Evolutionary conservation across 2,888 invertebrate species (phyloP).

Genomic region (Drosophila koepferae): DNA sequence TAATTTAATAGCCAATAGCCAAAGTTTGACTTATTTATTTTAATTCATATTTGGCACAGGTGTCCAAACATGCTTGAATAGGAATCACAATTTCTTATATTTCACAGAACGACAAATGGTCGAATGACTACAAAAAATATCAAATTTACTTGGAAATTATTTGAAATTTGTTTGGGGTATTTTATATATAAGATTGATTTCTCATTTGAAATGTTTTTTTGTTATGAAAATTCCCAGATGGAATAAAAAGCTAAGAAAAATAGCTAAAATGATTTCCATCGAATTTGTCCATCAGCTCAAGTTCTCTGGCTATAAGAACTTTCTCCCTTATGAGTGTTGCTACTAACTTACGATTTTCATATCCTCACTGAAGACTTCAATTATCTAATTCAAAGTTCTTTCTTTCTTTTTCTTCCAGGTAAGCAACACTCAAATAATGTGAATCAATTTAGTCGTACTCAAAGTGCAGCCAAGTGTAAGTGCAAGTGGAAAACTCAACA

Average conservation of each 20-base stretch:
- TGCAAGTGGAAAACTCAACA: slow-evolving; percentile 48
- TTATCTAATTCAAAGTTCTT: neutral
- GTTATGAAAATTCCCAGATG: neutral
- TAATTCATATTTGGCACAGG: neutral
- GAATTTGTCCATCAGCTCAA: neutral
- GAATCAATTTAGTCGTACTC: slow-evolving; percentile 22
- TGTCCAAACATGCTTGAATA: neutral
- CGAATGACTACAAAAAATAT: neutral
- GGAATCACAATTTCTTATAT: neutral
- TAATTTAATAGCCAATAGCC: neutral
- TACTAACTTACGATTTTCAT: neutral
- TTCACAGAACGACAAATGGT: neutral
- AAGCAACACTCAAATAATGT: slow-evolving; percentile 44
- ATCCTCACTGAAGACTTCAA: neutral
- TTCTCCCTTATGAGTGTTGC: neutral
- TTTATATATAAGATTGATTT: neutral
- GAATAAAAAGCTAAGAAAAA: neutral
- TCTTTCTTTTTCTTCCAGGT: slow-evolving; percentile 54
- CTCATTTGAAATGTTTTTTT: neutral
- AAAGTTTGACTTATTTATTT: neutral
- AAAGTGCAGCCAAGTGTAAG: slow-evolving; percentile 48
- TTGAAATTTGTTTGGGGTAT: neutral
- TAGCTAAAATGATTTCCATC: neutral
- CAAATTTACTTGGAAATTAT: neutral
- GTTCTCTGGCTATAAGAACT: neutral